Evolutionary conservation across 1,140 invertebrate genomes (phyloP).

Genomic region (Colletes latitarsis): DNA sequence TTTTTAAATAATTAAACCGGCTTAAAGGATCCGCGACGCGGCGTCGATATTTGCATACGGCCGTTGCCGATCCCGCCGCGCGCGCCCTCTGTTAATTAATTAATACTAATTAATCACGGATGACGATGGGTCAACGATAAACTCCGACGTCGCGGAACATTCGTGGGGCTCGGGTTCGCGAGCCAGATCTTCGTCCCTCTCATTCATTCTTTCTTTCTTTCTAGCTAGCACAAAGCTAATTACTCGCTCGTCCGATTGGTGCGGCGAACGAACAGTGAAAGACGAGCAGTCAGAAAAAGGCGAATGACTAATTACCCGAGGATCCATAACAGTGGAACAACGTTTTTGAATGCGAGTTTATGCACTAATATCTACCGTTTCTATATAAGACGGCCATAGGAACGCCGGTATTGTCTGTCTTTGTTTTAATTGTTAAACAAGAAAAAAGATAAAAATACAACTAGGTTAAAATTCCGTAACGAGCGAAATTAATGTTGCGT

Average conservation of each 20-base stretch:
- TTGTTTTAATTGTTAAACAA: no score
- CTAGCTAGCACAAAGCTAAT: slow-evolving; percentile 40
- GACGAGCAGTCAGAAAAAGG: slow-evolving; percentile 35
- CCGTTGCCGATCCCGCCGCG: background rate
- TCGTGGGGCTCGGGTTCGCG: slow-evolving; percentile 9
- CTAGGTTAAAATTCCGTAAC: no score
- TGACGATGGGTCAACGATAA: slow-evolving; percentile 39
- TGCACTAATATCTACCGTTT: slow-evolving; percentile 51
- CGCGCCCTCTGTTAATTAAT: slow-evolving; percentile 37
- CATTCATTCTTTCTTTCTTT: background rate
- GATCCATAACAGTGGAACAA: slow-evolving; percentile 32
- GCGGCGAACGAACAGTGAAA: slow-evolving; percentile 25
- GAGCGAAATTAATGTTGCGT: no score
- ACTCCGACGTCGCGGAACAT: slow-evolving; percentile 24
- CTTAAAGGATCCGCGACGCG: background rate
- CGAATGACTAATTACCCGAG: slow-evolving; percentile 55
- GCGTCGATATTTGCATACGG: slow-evolving; percentile 21
- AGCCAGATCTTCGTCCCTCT: slow-evolving; percentile 1
- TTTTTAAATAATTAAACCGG: slow-evolving; percentile 35
- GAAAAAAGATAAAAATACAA: no score
- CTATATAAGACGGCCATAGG: slow-evolving; percentile 34
- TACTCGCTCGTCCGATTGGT: slow-evolving; percentile 34
- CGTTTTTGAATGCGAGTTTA: slow-evolving; percentile 60
- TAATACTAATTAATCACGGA: slow-evolving; percentile 47
- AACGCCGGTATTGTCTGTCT: no score